Conservation (phyloP, 2,888 invertebrate genomes). For the Oxystoma pomonae region DNA sequence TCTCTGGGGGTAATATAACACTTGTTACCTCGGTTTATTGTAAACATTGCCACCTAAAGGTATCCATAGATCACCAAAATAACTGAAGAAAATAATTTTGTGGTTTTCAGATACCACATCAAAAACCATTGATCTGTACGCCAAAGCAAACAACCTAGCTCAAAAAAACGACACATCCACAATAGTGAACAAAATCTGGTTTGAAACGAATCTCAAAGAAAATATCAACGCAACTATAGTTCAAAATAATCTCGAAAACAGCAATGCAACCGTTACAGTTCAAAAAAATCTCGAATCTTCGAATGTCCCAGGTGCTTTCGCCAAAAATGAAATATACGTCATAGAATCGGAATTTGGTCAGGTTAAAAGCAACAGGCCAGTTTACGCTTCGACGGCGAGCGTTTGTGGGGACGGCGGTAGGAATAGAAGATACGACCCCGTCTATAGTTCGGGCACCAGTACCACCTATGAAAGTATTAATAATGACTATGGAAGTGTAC, state of each 20-base stretch:
- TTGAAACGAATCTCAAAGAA: conserved; percentile 37
- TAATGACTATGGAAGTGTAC: conserved; percentile 19
- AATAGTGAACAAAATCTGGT: conserved; percentile 52
- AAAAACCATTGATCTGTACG: conserved; percentile 27
- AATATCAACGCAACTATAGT: conserved; percentile 30
- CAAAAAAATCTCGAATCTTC: conserved; percentile 6
- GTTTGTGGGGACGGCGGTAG: conserved; percentile 21
- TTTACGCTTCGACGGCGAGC: neutral
- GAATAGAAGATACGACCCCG: conserved; percentile 39
- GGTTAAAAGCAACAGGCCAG: conserved; percentile 11
- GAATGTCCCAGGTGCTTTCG: neutral
- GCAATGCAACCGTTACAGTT: conserved; percentile 3
- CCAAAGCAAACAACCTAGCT: conserved; percentile 26
- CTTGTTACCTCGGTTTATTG: too few species aligned
- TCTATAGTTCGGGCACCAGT: conserved; percentile 31
- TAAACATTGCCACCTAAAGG: too few species aligned
- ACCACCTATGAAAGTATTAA: conserved; percentile 19
- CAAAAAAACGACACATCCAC: conserved; percentile 41
- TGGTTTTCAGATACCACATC: too few species aligned
- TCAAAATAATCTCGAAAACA: conserved; percentile 24
- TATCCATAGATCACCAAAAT: too few species aligned
- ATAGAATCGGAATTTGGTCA: conserved; percentile 37
- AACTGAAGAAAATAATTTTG: too few species aligned
- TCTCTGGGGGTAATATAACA: too few species aligned
- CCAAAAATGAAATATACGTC: conserved; percentile 27